A percentile compares a stretch with the other conserved stretches of the same genome.
Evolutionary conservation across 2,888 invertebrate genomes (phyloP).

Genomic region (Acrobasis consociella): DNA sequence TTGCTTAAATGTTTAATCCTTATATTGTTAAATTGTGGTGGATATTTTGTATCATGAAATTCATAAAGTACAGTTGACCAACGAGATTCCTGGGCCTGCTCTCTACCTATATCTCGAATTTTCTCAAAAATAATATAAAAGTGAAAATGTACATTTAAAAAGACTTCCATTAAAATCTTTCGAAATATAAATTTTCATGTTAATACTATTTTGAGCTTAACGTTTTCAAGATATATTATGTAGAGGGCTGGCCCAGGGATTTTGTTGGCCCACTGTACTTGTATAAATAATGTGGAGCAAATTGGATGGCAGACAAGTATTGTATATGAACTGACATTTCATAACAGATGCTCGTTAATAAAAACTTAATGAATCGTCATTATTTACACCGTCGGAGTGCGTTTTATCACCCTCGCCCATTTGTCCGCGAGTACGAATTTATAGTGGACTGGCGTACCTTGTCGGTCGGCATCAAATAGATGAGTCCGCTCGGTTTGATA

Average conservation of each 20-base stretch:
- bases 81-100: too few relatives aligned
- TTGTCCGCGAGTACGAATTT: constrained; percentile 43
- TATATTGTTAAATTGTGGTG: too few relatives aligned
- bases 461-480: constrained; percentile 74
- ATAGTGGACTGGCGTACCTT: constrained; percentile 59
- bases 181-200: too few relatives aligned
- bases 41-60: neutral
- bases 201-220: too few relatives aligned
- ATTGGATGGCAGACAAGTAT: neutral
- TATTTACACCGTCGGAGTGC: constrained; percentile 37
- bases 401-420: constrained; percentile 42
- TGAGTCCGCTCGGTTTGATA: constrained; percentile 78
- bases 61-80: too few relatives aligned
- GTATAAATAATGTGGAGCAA: neutral
- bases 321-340: constrained; percentile 19
- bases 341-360: constrained; percentile 30
- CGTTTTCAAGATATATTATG: too few relatives aligned
- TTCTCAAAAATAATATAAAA: too few relatives aligned
- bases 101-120: too few relatives aligned
- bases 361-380: constrained; percentile 44
- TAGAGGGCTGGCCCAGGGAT: too few relatives aligned
- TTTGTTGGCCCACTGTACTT: neutral
- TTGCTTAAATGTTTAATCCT: neutral
- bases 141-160: too few relatives aligned
- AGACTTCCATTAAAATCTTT: too few relatives aligned